These are phyloP conservation scores for Saturnia pavonia DNA, from an alignment of 2,888 invertebrate genomes.

Conservation along the genomic window DNA sequence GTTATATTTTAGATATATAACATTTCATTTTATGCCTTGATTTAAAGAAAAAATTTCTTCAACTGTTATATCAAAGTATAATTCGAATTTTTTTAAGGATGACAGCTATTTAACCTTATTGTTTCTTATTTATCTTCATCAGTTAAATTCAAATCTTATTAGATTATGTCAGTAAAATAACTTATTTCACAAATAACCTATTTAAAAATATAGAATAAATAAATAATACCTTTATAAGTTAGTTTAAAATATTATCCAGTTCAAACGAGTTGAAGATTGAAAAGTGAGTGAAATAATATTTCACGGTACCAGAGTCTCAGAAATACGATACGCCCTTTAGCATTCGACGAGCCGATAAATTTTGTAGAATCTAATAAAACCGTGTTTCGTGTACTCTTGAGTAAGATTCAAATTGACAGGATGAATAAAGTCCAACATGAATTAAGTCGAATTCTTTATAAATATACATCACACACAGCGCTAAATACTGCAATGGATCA, in stretches of 20 bases:
- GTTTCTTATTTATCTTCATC: background rate
- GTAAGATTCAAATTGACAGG: slow-evolving; percentile 42
- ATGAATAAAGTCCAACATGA: slow-evolving; percentile 37
- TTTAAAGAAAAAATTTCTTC: slow-evolving; percentile 21
- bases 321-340: slow-evolving; percentile 45
- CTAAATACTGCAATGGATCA: background rate
- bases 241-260: slow-evolving; percentile 10
- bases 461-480: background rate
- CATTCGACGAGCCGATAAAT: slow-evolving; percentile 51
- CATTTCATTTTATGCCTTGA: slow-evolving; percentile 34
- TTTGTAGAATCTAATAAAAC: slow-evolving; percentile 53
- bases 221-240: background rate
- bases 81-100: background rate
- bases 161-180: background rate
- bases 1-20: slow-evolving; percentile 37
- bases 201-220: background rate
- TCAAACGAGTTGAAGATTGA: slow-evolving; percentile 27
- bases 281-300: slow-evolving; percentile 38
- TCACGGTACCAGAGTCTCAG: slow-evolving; percentile 30
- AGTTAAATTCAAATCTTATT: background rate
- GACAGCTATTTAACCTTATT: too few species aligned
- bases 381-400: slow-evolving; percentile 49
- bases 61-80: background rate
- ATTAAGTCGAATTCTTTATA: slow-evolving; percentile 21
- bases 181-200: background rate